These are phyloP conservation scores for Saguinus imperator DNA, from an alignment of 2,113 vertebrate genomes.

Conservation along the genomic window DNA sequence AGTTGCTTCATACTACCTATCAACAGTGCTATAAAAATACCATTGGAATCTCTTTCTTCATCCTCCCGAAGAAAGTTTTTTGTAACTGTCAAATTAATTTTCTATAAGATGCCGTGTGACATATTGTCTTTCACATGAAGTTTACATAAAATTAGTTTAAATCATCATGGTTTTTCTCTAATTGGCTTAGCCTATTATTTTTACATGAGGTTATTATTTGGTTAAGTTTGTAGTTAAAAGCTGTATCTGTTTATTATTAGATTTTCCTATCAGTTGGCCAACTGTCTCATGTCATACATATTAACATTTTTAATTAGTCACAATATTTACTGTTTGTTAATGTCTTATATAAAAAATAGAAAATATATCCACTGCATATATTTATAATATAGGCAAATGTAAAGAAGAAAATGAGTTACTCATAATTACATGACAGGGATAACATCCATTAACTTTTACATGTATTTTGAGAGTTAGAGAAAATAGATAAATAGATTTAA, in stretches of 20 bases:
- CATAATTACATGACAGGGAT: background rate
- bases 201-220: background rate
- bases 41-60: background rate
- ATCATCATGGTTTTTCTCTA: background rate
- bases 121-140: background rate
- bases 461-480: background rate
- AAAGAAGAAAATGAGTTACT: background rate
- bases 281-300: background rate
- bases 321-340: conserved; percentile 42
- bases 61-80: background rate
- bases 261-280: conserved; percentile 40
- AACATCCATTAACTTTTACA: background rate
- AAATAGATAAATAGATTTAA: background rate
- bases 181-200: background rate
- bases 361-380: background rate
- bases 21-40: background rate
- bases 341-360: background rate
- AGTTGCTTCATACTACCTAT: conserved; percentile 15
- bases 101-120: background rate
- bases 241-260: conserved; percentile 21
- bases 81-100: conserved; percentile 56
- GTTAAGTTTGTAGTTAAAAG: conserved; percentile 30
- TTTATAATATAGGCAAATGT: background rate
- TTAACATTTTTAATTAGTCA: conserved; percentile 7
- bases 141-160: background rate